phyloP scores from a whole-genome alignment of 1,140 invertebrate species.

The Cylas formicarius region DNA sequence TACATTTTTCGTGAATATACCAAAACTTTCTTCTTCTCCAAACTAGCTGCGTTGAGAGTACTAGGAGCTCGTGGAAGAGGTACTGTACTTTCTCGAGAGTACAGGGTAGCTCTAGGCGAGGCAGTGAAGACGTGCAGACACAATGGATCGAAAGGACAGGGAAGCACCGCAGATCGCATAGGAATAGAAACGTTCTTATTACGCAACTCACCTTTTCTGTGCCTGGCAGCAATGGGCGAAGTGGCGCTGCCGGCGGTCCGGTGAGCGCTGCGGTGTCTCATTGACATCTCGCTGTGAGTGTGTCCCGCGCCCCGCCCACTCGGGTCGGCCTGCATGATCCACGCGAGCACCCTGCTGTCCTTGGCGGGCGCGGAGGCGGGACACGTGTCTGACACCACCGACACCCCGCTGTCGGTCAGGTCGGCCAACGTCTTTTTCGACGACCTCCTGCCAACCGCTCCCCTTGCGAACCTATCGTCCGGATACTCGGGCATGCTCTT shows the following conservation, averaged over 20 bases:
- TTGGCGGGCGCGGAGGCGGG: conserved; percentile 41
- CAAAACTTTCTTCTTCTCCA: no score
- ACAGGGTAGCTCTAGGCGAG: no score
- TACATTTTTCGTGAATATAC: no score
- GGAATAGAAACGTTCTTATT: no score
- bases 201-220: conserved; percentile 24
- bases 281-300: conserved; percentile 37
- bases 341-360: conserved; percentile 48
- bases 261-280: conserved; percentile 30
- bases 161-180: no score
- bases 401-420: conserved; percentile 74
- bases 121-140: no score
- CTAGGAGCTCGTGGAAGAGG: no score
- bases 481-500: conserved; percentile 39
- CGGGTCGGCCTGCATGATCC: conserved; percentile 48
- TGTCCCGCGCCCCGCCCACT: conserved; percentile 25
- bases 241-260: conserved; percentile 28
- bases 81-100: no score
- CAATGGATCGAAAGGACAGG: no score
- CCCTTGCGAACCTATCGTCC: conserved; percentile 34
- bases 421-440: conserved; percentile 64
- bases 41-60: no score
- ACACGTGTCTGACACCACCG: conserved; percentile 61
- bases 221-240: conserved; percentile 26
- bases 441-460: conserved; percentile 36